phyloP scores from a whole-genome alignment of 2,797 vertebrate genomes.

The Danio jaintianensis region DNA sequence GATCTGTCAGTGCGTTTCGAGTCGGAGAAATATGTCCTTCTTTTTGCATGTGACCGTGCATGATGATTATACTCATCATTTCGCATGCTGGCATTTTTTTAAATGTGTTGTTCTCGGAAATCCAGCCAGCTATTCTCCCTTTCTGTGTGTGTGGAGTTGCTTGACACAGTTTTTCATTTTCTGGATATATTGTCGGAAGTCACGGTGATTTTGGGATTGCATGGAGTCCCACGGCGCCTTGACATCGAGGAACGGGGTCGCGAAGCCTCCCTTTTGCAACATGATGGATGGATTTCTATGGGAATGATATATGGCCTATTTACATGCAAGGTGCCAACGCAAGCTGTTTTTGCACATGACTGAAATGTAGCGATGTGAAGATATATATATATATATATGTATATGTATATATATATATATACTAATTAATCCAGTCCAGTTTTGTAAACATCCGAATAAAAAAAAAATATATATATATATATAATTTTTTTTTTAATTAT shows the following conservation, averaged over 20 bases:
- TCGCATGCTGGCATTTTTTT: constrained; percentile 27
- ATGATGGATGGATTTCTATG: constrained; percentile 1
- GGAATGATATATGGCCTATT: constrained; percentile 1
- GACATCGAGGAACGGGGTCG: constrained; percentile 37
- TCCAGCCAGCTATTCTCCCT: background rate
- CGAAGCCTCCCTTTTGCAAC: constrained; percentile 5
- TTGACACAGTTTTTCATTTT: constrained; percentile 24
- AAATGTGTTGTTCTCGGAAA: background rate
- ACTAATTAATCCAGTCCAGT: no score
- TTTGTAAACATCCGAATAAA: no score
- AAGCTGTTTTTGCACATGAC: constrained; percentile 22
- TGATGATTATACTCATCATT: background rate
- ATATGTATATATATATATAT: no score
- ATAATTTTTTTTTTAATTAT: no score
- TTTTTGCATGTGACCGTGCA: background rate
- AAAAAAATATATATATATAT: no score
- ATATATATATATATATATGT: no score
- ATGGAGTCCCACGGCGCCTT: constrained; percentile 21
- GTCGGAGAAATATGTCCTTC: background rate
- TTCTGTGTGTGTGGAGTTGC: background rate
- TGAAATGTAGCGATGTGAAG: background rate
- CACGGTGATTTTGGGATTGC: constrained; percentile 25
- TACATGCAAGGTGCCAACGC: constrained; percentile 15
- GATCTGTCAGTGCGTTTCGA: constrained; percentile 25
- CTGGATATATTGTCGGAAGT: constrained; percentile 13